Evolutionary conservation across 2,888 invertebrate genomes (phyloP).

Genomic region (Lingula anatina): DNA sequence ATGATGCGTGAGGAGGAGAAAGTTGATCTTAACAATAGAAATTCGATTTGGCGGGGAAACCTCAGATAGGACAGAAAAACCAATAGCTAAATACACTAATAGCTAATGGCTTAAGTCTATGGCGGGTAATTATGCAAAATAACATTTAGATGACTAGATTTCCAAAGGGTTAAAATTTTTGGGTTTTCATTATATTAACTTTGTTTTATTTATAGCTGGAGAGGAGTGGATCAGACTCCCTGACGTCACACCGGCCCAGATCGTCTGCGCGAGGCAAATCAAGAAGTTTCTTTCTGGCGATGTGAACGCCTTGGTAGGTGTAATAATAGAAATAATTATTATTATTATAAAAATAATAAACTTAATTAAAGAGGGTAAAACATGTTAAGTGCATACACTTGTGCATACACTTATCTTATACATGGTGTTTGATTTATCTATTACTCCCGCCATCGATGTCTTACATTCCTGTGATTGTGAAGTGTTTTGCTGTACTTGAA

Average conservation of each 20-base stretch:
- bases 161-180: not conserved
- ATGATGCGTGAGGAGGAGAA: too few species aligned
- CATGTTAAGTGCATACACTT: too few species aligned
- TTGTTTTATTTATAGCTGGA: constrained; percentile 53
- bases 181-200: not conserved
- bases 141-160: not conserved
- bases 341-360: too few species aligned
- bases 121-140: not conserved
- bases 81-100: not conserved
- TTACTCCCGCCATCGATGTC: too few species aligned
- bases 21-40: too few species aligned
- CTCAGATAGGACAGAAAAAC: constrained; percentile 71
- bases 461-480: too few species aligned
- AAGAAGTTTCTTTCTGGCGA: constrained; percentile 72
- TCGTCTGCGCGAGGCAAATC: constrained; percentile 65
- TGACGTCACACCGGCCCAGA: constrained; percentile 70
- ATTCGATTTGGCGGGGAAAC: too few species aligned
- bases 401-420: too few species aligned
- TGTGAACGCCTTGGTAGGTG: constrained; percentile 63
- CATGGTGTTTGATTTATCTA: too few species aligned
- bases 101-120: not conserved
- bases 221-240: constrained; percentile 74
- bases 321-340: too few species aligned
- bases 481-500: too few species aligned
- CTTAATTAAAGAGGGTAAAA: too few species aligned